A percentile compares a stretch with the other conserved stretches of the same genome.
phyloP scores from a whole-genome alignment of 2,113 vertebrate genomes.

The Thermophis baileyi region DNA sequence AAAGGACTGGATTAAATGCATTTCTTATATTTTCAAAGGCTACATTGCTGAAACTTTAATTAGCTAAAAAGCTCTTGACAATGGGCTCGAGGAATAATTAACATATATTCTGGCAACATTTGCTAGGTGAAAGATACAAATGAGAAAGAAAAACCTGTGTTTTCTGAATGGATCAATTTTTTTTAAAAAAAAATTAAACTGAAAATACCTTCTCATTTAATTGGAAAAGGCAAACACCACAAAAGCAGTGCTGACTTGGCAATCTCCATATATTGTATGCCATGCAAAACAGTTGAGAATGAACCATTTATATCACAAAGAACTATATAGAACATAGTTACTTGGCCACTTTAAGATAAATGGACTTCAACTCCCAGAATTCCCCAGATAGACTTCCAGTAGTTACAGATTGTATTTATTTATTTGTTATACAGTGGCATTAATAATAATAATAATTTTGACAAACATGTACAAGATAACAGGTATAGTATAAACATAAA shows the following conservation, averaged over 20 bases:
- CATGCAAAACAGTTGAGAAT: neutral
- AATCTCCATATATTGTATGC: neutral
- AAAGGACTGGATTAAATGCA: neutral
- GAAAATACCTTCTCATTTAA: neutral
- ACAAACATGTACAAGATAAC: too few relatives aligned
- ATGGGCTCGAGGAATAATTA: constrained; percentile 7
- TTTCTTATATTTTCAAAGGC: neutral
- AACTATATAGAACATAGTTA: neutral
- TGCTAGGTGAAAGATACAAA: neutral
- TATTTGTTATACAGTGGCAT: too few relatives aligned
- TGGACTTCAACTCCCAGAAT: neutral
- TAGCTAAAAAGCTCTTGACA: constrained; percentile 6
- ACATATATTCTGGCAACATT: neutral
- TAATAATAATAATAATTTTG: too few relatives aligned
- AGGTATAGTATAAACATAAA: too few relatives aligned
- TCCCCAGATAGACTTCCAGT: neutral
- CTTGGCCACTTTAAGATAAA: neutral
- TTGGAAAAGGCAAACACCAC: neutral
- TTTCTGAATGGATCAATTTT: neutral
- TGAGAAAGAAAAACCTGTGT: neutral
- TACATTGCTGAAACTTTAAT: constrained; percentile 6
- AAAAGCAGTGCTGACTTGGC: neutral
- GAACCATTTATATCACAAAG: neutral
- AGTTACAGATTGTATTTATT: neutral
- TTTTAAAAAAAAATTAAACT: neutral